These are phyloP conservation scores for Branchellion lobata DNA, from an alignment of 2,888 invertebrate genomes.

Conservation along the genomic window DNA sequence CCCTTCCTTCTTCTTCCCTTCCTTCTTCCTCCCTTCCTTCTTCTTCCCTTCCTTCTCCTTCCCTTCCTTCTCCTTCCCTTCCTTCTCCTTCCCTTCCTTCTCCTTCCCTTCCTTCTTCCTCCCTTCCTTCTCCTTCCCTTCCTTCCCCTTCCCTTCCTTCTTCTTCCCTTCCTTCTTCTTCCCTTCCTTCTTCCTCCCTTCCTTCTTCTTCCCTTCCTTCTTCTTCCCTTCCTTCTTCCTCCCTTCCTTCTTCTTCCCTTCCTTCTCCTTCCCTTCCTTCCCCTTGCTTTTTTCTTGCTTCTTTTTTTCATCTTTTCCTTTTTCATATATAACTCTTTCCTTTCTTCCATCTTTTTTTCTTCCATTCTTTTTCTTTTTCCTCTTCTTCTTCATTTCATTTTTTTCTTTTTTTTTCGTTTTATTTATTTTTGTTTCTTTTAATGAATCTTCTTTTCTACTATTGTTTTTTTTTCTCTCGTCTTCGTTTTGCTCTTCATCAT, in stretches of 20 bases:
- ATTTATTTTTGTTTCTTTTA: no score
- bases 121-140: no score
- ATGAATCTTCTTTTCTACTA: no score
- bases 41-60: neutral
- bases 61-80: neutral
- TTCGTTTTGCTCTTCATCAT: no score
- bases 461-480: no score
- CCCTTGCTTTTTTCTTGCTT: no score
- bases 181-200: neutral
- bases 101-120: no score
- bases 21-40: neutral
- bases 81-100: conserved; percentile 3
- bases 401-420: no score
- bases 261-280: neutral
- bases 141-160: no score
- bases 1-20: neutral
- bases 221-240: neutral
- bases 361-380: no score
- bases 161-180: conserved; percentile 12
- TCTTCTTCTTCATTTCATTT: no score
- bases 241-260: neutral
- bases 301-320: conserved; percentile 24
- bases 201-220: neutral
- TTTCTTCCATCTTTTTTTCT: neutral
- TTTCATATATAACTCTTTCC: no score